Evolutionary conservation across 2,113 vertebrate species (phyloP).

Genomic region (Ancistrus triradiatus): DNA sequence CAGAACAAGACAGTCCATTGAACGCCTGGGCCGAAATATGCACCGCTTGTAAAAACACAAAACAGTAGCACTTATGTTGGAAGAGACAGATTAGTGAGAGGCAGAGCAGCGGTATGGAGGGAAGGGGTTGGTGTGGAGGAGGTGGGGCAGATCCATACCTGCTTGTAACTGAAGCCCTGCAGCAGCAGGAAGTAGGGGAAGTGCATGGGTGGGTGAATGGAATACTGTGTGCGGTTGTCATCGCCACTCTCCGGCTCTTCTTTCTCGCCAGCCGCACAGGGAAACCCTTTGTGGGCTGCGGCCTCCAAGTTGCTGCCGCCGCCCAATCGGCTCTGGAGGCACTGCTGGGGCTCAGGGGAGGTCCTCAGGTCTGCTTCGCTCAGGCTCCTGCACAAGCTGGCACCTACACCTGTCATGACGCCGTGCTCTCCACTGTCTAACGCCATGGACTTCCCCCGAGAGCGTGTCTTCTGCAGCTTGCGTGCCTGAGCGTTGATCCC

Average conservation of each 20-base stretch:
- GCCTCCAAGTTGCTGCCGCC: not conserved
- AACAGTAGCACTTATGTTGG: slow-evolving; percentile 20
- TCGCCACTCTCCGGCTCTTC: slow-evolving; percentile 74
- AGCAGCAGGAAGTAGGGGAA: slow-evolving; percentile 77
- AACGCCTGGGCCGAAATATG: not conserved
- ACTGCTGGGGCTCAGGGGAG: slow-evolving; percentile 50
- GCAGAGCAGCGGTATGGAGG: not conserved
- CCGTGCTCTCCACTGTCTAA: slow-evolving; percentile 26
- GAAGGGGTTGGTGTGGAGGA: not conserved
- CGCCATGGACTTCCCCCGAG: slow-evolving; percentile 67
- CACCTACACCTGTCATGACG: slow-evolving; percentile 29
- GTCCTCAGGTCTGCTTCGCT: slow-evolving; percentile 66
- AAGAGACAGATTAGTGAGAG: not conserved
- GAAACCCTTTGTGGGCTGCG: slow-evolving; percentile 34
- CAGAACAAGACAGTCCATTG: not conserved
- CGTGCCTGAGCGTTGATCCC: slow-evolving; percentile 80
- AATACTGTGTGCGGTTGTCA: slow-evolving; percentile 71
- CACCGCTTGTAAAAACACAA: not conserved
- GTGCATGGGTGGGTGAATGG: slow-evolving; percentile 73
- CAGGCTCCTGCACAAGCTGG: slow-evolving; percentile 64
- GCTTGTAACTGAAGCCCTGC: slow-evolving; percentile 65
- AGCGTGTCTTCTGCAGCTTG: slow-evolving; percentile 74
- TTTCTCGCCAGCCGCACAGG: slow-evolving; percentile 52
- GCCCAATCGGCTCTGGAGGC: slow-evolving; percentile 1
- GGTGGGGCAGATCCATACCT: slow-evolving; percentile 58